Percentiles rank a stretch among this genome's conserved stretches.
phyloP scores from a whole-genome alignment of 2,113 vertebrate species.

The Chionis minor region DNA sequence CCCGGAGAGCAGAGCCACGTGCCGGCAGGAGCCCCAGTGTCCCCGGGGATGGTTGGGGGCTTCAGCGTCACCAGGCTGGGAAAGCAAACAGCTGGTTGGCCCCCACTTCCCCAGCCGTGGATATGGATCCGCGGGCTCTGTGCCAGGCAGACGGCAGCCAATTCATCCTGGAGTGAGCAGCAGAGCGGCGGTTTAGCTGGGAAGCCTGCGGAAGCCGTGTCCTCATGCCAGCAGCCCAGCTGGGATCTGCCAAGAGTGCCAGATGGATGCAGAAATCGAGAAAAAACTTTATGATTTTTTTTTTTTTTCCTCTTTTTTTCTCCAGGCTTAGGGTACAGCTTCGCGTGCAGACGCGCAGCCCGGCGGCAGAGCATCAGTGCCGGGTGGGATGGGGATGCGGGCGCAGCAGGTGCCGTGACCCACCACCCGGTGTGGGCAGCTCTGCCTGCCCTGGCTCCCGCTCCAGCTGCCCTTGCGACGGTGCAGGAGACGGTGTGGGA shows the following conservation, averaged over 20 bases:
- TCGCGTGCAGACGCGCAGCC: background rate
- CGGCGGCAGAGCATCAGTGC: fast-evolving
- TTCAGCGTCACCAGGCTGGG: fast-evolving
- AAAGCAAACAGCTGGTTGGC: background rate
- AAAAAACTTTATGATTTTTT: background rate
- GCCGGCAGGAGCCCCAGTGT: background rate
- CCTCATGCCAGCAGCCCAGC: background rate
- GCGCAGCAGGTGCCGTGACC: background rate
- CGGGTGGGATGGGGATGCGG: background rate
- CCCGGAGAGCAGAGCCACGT: background rate
- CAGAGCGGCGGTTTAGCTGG: background rate
- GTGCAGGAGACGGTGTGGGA: fast-evolving
- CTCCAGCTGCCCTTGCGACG: background rate
- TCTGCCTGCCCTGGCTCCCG: background rate
- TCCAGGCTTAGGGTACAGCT: background rate
- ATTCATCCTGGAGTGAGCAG: constrained; percentile 15
- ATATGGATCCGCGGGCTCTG: constrained; percentile 12
- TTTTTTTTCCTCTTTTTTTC: background rate
- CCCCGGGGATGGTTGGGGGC: background rate
- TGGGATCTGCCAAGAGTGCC: background rate
- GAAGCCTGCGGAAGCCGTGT: background rate
- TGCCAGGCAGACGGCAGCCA: background rate
- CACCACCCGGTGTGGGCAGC: fast-evolving
- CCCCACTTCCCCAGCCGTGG: background rate
- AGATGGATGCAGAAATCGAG: background rate